phyloP scores from a whole-genome alignment of 2,113 vertebrate species.

The Gymnogyps californianus region DNA sequence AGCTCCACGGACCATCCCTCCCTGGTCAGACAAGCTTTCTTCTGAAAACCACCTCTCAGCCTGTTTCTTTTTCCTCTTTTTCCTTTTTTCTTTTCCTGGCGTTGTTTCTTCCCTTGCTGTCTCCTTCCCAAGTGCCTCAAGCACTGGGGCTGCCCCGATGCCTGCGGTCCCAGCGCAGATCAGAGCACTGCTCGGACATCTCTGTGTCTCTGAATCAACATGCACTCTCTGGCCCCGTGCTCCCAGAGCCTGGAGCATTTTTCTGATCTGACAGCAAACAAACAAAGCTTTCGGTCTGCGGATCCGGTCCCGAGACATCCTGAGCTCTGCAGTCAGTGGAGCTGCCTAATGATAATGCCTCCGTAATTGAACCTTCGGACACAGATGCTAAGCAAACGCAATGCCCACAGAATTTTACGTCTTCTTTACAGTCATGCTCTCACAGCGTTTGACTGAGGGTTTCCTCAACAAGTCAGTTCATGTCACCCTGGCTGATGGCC shows the following conservation, averaged over 20 bases:
- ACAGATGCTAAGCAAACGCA: background rate
- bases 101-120: background rate
- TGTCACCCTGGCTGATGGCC: background rate
- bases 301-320: background rate
- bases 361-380: background rate
- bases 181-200: background rate
- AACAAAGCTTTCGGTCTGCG: background rate
- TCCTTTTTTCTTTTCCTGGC: background rate
- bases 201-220: background rate
- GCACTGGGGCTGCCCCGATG: fast-evolving
- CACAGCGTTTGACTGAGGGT: background rate
- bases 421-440: background rate
- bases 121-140: background rate
- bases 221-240: fast-evolving
- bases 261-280: background rate
- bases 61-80: background rate
- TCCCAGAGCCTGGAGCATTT: fast-evolving
- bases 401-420: background rate
- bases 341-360: background rate
- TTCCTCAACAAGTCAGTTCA: background rate
- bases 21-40: background rate
- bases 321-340: background rate
- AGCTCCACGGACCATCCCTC: background rate
- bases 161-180: fast-evolving
- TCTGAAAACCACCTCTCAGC: background rate